A percentile compares a stretch with the other conserved stretches of the same genome.
Conservation (phyloP, 2,113 vertebrate genomes). For the Dipodomys stephensi region DNA sequence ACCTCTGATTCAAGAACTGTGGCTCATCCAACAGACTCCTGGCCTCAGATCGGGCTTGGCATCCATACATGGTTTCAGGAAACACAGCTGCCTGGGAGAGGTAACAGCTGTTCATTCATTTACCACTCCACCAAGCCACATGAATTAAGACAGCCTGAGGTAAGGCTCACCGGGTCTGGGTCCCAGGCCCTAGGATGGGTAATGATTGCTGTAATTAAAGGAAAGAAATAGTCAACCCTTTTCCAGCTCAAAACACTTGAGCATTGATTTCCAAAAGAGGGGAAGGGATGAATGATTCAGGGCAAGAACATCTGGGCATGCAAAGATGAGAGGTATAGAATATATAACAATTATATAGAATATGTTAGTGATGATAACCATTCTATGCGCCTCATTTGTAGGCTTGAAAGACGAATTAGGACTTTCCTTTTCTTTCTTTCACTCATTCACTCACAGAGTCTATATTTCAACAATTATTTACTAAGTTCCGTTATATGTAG, state of each 20-base stretch:
- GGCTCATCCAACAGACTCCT: slow-evolving; percentile 35
- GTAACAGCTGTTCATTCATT: slow-evolving; percentile 66
- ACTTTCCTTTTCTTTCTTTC: not conserved
- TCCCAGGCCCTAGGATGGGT: slow-evolving; percentile 54
- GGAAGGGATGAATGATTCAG: not conserved
- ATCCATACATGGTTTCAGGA: not conserved
- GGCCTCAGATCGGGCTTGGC: accelerated
- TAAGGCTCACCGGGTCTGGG: not conserved
- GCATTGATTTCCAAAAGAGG: slow-evolving; percentile 30
- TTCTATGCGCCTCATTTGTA: not conserved
- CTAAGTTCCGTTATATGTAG: not conserved
- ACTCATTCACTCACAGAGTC: not conserved
- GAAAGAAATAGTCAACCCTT: not conserved
- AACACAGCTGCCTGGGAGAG: slow-evolving; percentile 56
- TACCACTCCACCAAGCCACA: slow-evolving; percentile 56
- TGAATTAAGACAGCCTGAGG: slow-evolving; percentile 47
- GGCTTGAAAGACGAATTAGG: not conserved
- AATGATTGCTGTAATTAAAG: slow-evolving; percentile 68
- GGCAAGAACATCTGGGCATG: not conserved
- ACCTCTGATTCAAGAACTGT: slow-evolving; percentile 39
- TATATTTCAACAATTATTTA: not conserved
- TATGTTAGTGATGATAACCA: not conserved
- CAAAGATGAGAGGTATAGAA: no score
- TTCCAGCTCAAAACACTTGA: slow-evolving; percentile 2
- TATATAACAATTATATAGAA: no score